Conservation (phyloP, 2,888 invertebrate genomes). For the Thecophora atra region DNA sequence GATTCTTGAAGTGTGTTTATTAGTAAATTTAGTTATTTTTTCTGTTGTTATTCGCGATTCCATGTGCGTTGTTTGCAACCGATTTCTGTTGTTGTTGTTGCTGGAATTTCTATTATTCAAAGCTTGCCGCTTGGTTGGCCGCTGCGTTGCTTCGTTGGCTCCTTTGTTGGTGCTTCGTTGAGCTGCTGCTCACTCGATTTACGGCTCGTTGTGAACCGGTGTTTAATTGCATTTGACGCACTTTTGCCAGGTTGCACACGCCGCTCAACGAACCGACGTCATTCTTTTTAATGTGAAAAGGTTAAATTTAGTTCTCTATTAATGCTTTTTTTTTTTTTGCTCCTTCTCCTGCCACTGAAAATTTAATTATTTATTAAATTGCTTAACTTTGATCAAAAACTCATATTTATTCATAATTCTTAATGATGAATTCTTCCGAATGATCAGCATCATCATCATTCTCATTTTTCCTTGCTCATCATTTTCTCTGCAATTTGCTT, state of each 20-base stretch:
- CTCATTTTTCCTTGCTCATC: neutral
- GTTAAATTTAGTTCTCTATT: too few species aligned
- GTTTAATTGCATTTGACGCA: slow-evolving; percentile 35
- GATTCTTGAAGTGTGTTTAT: too few species aligned
- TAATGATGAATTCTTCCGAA: too few species aligned
- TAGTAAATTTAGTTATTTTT: too few species aligned
- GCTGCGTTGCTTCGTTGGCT: slow-evolving; percentile 16
- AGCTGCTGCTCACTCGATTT: slow-evolving; percentile 21
- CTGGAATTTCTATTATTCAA: neutral
- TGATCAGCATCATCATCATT: neutral
- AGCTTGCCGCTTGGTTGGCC: slow-evolving; percentile 34
- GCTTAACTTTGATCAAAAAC: too few species aligned
- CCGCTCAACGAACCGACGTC: neutral
- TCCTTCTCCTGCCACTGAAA: too few species aligned
- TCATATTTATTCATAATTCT: too few species aligned
- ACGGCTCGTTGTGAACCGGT: slow-evolving; percentile 23
- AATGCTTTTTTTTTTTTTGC: too few species aligned
- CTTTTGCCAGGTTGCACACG: slow-evolving; percentile 22
- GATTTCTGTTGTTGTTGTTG: slow-evolving; percentile 18
- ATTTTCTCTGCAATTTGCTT: neutral
- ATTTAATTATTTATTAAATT: too few species aligned
- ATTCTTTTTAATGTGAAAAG: too few species aligned
- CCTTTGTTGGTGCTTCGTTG: neutral
- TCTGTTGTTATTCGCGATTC: neutral
- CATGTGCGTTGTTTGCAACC: too few species aligned